Evolutionary conservation across 2,797 vertebrate species (phyloP).

Genomic region (Lycodopsis pacificus): DNA sequence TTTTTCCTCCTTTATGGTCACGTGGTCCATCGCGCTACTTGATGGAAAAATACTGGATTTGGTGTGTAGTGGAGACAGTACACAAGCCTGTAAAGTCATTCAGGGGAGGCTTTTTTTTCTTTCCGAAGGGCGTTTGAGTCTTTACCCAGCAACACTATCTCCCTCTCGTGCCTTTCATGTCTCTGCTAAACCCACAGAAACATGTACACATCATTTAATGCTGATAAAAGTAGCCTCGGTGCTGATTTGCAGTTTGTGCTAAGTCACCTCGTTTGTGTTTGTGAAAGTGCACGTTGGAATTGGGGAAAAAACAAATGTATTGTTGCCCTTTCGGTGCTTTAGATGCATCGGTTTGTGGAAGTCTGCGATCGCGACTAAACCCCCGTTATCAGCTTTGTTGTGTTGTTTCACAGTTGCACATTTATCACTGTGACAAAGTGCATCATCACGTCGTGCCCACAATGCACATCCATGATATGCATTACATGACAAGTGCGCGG

Average conservation of each 20-base stretch:
- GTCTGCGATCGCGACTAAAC: too few species aligned
- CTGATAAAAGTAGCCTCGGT: not conserved
- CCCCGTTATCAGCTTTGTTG: not conserved
- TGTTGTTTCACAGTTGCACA: not conserved
- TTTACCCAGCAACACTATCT: conserved; percentile 79
- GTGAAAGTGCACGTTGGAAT: not conserved
- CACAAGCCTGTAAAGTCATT: conserved; percentile 80
- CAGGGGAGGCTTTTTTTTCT: conserved; percentile 51
- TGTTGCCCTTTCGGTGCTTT: not conserved
- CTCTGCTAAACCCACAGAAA: not conserved
- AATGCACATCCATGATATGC: not conserved
- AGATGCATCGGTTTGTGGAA: not conserved
- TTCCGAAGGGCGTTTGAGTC: conserved; percentile 71
- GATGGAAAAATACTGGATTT: conserved; percentile 92
- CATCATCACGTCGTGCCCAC: not conserved
- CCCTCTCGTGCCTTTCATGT: conserved; percentile 26
- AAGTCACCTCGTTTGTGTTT: conserved; percentile 15
- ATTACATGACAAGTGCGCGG: conserved; percentile 3
- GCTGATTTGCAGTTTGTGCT: not conserved
- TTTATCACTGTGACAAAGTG: not conserved
- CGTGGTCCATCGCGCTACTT: conserved; percentile 86
- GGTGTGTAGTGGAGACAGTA: conserved; percentile 78
- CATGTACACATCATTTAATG: not conserved
- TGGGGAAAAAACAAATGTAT: not conserved
- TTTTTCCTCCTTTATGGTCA: conserved; percentile 65